Evolutionary conservation across 2,113 vertebrate species (phyloP), one percentile per base, ranked within the genome.

Genomic region (Clinocottus analis): DNA sequence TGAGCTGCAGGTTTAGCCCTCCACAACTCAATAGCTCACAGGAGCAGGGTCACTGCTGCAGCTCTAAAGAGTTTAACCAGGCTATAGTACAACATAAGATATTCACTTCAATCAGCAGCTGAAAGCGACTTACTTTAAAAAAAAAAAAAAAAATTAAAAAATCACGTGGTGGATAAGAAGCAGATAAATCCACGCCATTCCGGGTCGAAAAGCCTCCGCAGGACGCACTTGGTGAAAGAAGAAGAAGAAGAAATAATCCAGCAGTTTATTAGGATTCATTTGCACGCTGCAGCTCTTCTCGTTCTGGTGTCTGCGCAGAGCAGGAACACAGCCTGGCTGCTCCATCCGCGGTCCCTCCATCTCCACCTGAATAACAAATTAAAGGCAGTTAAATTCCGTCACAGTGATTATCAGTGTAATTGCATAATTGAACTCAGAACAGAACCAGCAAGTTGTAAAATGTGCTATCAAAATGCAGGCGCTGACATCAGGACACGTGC

Each of bases 341-440:
- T 85, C 82, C 83, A 79, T 82, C 81, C 68, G 74, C 79, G 66
- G 53, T 87, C 84, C 85, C 80, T 89, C 84, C 86, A 85, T 87
- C 78, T 90, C 83, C 76, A 90, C 87, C 80, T 90, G 91, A 93
- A 93, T 88, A 90, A 89, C 92, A 93, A 91, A 94, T 95, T 94
- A 94, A 90, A 91, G 87, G 83, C 86, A 69, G 63, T 71, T 88
- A 90, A 83, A 90, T 94, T 92, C 90, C 75, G 69, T 92, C 83
- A 89, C 90, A 84, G 88, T 10, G n/a, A 92, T 93, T 91, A 93
- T 93, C 85, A 92, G 63, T 82, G 77, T 91, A 90, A 93, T 78
- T 88, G 88, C 91, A 93, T 88, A 86, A 80, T 89, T 91, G 87
- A 85, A 73, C 80, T 82, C 37, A 88, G 90, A 87, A n/a, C 74